These are phyloP conservation scores for Syncerus caffer DNA, from an alignment of 2,797 vertebrate species.

Conservation along the genomic window DNA sequence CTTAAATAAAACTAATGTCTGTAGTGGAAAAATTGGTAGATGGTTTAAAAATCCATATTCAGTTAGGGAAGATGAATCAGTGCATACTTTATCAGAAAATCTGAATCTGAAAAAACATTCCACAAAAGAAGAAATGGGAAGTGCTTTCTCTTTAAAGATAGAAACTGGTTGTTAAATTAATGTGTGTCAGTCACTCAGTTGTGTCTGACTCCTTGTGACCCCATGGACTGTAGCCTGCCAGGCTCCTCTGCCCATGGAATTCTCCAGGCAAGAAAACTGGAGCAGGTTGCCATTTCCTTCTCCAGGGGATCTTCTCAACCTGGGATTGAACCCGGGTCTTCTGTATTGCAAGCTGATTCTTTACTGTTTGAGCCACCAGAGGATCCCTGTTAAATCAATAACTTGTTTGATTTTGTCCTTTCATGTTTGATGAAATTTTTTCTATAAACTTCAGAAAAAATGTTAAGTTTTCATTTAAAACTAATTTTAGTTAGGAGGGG, in stretches of 20 bases:
- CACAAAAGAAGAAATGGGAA: background rate
- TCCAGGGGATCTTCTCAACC: background rate
- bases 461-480: background rate
- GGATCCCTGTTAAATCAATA: background rate
- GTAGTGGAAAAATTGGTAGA: background rate
- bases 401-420: slow-evolving; percentile 8
- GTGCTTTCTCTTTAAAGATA: background rate
- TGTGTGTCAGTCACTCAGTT: background rate
- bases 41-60: background rate
- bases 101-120: slow-evolving; percentile 25
- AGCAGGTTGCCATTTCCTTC: background rate
- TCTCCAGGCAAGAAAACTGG: background rate
- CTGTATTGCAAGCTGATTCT: background rate
- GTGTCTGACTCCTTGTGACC: background rate
- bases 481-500: background rate
- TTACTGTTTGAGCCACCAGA: background rate
- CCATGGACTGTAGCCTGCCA: background rate
- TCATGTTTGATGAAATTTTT: background rate
- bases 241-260: background rate
- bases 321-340: background rate
- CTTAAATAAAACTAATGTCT: slow-evolving; percentile 44
- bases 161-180: slow-evolving; percentile 31
- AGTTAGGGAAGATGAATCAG: background rate
- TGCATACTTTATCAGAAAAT: slow-evolving; percentile 13
- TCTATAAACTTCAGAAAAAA: slow-evolving; percentile 11